Evolutionary conservation across 2,888 invertebrate genomes (phyloP).

Genomic region (Argyra leucocephala): DNA sequence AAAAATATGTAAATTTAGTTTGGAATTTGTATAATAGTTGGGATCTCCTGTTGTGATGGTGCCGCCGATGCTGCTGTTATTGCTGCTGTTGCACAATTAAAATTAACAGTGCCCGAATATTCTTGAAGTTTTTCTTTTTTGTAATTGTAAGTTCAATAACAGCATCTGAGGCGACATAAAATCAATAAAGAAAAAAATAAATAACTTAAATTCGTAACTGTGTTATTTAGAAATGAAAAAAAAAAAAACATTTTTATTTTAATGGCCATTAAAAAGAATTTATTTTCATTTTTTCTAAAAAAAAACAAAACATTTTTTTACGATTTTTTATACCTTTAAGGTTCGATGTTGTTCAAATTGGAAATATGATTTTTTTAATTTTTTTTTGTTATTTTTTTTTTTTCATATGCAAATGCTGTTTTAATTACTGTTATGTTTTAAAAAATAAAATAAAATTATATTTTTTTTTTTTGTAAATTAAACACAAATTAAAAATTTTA

Average conservation of each 20-base stretch:
- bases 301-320: no score
- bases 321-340: background rate
- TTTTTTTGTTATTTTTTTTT: background rate
- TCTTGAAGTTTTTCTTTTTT: no score
- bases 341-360: background rate
- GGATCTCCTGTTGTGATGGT: no score
- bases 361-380: background rate
- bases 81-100: no score
- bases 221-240: background rate
- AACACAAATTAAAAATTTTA: no score
- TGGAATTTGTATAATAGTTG: no score
- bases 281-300: background rate
- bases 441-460: background rate
- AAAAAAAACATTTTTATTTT: background rate
- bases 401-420: background rate
- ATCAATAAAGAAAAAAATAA: slow-evolving; percentile 1
- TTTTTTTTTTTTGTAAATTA: no score
- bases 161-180: background rate
- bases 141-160: no score
- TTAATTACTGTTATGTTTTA: background rate
- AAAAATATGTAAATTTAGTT: no score
- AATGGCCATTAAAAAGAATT: background rate
- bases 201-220: background rate
- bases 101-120: no score
- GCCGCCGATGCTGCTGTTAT: no score